Evolutionary conservation across 2,113 vertebrate species (phyloP).

Genomic region (Cochlearius cochlearius): DNA sequence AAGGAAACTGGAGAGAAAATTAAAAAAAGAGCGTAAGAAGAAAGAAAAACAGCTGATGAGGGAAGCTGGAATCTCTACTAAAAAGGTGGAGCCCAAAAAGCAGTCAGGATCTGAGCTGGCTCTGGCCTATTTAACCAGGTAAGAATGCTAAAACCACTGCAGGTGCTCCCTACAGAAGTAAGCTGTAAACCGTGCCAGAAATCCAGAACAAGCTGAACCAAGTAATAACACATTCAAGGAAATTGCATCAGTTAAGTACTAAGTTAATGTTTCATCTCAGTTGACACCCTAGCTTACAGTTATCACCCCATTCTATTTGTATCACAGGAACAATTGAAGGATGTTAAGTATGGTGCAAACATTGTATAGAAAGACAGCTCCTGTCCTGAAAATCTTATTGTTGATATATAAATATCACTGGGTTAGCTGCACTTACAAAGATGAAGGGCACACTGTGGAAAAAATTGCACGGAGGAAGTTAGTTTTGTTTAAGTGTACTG

Average conservation of each 20-base stretch:
- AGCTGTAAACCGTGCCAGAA: neutral
- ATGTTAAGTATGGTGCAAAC: neutral
- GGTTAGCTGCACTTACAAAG: neutral
- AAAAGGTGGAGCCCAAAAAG: conserved; percentile 34
- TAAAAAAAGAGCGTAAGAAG: conserved; percentile 79
- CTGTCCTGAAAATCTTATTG: neutral
- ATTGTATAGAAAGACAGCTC: neutral
- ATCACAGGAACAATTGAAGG: neutral
- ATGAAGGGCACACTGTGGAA: neutral
- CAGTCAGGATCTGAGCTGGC: conserved; percentile 39
- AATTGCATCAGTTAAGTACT: neutral
- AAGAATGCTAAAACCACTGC: neutral
- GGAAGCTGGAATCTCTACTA: conserved; percentile 22
- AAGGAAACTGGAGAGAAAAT: conserved; percentile 75
- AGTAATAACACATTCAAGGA: neutral
- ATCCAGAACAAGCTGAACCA: neutral
- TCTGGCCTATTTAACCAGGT: conserved; percentile 76
- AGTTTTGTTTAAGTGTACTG: neutral
- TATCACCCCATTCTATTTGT: neutral
- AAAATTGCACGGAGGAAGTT: neutral
- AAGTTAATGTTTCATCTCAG: conserved; percentile 24
- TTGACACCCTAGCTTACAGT: neutral
- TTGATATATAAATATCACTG: neutral
- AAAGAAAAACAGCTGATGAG: conserved; percentile 66
- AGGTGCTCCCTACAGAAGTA: neutral